Conservation (phyloP, 2,888 invertebrate species). For the Apotomis capreana region DNA sequence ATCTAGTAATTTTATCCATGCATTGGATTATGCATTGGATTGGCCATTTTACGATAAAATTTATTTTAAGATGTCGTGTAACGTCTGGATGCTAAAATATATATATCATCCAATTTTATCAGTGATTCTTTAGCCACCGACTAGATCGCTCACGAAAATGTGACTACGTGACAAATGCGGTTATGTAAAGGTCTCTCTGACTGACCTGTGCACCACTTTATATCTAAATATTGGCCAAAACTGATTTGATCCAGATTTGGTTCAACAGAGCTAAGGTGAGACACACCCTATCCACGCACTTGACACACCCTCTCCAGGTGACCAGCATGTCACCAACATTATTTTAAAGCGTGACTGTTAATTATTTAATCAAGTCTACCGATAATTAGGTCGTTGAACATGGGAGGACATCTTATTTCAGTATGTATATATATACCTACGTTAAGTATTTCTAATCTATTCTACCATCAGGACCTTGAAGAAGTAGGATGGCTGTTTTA, state of each 20-base stretch:
- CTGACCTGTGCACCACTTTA: background rate
- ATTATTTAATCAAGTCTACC: constrained; percentile 25
- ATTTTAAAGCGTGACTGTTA: constrained; percentile 30
- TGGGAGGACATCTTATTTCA: too few species aligned
- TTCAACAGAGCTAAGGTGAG: constrained; percentile 1
- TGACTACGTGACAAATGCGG: too few species aligned
- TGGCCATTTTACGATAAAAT: background rate
- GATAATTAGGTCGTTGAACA: constrained; percentile 16
- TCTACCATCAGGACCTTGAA: background rate
- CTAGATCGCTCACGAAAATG: too few species aligned
- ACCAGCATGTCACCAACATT: constrained; percentile 20
- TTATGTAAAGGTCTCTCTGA: too few species aligned
- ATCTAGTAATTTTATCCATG: background rate
- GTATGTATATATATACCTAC: too few species aligned
- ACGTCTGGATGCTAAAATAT: background rate
- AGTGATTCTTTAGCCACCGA: too few species aligned
- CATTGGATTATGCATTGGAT: background rate
- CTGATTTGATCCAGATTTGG: background rate
- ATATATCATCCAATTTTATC: too few species aligned
- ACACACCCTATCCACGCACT: constrained; percentile 5
- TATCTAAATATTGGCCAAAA: background rate
- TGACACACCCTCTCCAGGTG: constrained; percentile 33
- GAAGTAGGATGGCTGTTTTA: constrained; percentile 7
- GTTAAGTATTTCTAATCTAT: background rate
- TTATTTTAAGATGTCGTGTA: background rate